phyloP scores from a whole-genome alignment of 2,888 invertebrate genomes.

The Plutella xylostella region DNA sequence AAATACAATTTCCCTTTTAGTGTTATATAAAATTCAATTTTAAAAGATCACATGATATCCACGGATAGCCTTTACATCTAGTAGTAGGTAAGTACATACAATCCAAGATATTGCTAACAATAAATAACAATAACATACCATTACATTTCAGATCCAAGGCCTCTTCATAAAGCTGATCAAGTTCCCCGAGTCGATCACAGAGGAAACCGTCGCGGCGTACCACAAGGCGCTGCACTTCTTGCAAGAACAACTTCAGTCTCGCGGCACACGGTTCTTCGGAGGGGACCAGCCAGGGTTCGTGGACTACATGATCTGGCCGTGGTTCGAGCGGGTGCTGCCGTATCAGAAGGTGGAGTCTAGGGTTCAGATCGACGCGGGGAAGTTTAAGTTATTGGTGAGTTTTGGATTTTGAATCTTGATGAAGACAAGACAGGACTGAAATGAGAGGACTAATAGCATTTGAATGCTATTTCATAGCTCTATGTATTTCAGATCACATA shows the following conservation, averaged over 20 bases:
- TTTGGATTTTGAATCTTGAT: no score
- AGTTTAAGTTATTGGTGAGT: constrained; percentile 57
- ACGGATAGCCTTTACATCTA: no score
- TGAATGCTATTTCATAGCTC: not conserved
- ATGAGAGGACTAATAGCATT: no score
- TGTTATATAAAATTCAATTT: no score
- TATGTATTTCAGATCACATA: no score
- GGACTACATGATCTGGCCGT: constrained; percentile 90
- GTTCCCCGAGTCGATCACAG: constrained; percentile 32
- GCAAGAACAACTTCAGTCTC: constrained; percentile 71
- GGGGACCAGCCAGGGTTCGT: constrained; percentile 79
- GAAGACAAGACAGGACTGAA: no score
- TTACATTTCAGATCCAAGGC: no score
- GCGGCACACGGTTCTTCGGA: constrained; percentile 72
- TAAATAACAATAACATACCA: no score
- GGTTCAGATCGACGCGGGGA: constrained; percentile 60
- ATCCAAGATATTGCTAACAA: no score
- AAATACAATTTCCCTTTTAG: no score
- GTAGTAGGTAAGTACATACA: no score
- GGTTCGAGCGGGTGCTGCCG: constrained; percentile 76
- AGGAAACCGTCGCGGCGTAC: constrained; percentile 29
- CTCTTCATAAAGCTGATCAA: constrained; percentile 31
- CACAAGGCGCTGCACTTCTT: constrained; percentile 66
- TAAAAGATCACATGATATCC: no score
- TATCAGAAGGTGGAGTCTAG: constrained; percentile 57